Conservation (phyloP, 2,113 vertebrate species). For the Abramis brama region DNA sequence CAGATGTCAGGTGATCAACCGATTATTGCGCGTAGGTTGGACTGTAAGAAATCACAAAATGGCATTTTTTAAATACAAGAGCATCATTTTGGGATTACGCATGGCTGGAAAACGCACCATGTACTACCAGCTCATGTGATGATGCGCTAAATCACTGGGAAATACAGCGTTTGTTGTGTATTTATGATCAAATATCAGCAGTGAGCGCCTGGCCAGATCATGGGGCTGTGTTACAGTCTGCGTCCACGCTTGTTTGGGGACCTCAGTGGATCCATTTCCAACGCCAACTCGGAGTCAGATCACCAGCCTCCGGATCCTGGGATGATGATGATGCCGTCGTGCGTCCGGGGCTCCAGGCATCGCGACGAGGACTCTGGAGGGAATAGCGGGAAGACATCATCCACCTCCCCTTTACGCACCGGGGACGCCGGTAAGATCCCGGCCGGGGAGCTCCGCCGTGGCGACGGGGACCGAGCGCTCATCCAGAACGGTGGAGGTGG, state of each 20-base stretch:
- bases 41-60: constrained; percentile 81
- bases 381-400: constrained; percentile 67
- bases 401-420: constrained; percentile 67
- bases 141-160: constrained; percentile 69
- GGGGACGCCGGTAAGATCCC: constrained; percentile 73
- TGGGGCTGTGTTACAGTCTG: constrained; percentile 96
- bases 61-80: constrained; percentile 83
- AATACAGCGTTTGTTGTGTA: constrained; percentile 49
- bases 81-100: constrained; percentile 67
- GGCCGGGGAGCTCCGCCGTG: constrained; percentile 71
- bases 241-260: constrained; percentile 92
- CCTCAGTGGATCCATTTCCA: constrained; percentile 81
- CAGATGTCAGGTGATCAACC: constrained; percentile 82
- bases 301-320: constrained; percentile 69
- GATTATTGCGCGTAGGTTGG: constrained; percentile 69
- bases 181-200: constrained; percentile 70
- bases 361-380: constrained; percentile 72
- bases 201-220: constrained; percentile 74
- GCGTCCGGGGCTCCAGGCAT: constrained; percentile 70
- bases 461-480: constrained; percentile 76
- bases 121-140: constrained; percentile 63
- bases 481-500: constrained; percentile 78
- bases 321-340: constrained; percentile 60
- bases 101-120: constrained; percentile 60
- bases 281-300: constrained; percentile 79